Conservation (phyloP, 2,797 vertebrate genomes). For the Chiroxiphia lanceolata region DNA sequence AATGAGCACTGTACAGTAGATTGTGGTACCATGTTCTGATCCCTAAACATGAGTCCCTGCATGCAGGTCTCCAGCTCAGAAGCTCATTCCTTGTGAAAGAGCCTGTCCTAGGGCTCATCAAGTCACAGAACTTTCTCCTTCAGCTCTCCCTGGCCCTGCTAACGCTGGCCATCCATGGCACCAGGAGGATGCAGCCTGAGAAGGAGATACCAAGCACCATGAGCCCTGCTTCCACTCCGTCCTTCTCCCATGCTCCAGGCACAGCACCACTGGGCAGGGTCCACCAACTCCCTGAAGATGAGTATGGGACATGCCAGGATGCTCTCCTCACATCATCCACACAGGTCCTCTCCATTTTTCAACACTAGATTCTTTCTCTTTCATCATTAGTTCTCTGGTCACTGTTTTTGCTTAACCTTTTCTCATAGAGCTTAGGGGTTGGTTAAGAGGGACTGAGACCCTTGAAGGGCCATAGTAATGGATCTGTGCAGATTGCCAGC, state of each 20-base stretch:
- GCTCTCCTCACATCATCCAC: neutral
- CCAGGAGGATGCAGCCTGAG: neutral
- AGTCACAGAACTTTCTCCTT: neutral
- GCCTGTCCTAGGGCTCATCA: neutral
- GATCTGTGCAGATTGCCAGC: neutral
- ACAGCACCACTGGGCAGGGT: neutral
- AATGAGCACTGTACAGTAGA: neutral
- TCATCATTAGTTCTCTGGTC: neutral
- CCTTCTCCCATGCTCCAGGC: neutral
- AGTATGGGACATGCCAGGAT: too few species aligned
- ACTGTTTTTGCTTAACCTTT: neutral
- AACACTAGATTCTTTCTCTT: neutral
- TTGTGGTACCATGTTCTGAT: neutral
- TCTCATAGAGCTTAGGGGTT: neutral
- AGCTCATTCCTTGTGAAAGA: neutral
- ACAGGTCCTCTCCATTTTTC: neutral
- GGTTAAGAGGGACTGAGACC: neutral
- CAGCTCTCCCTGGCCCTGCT: neutral
- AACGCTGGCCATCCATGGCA: accelerated
- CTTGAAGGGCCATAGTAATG: neutral
- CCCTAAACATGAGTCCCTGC: neutral
- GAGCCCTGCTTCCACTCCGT: neutral
- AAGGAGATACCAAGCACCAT: accelerated
- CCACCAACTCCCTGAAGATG: neutral
- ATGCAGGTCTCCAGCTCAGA: neutral